A percentile compares a stretch with the other conserved stretches of the same genome.
Evolutionary conservation across 1,140 invertebrate species (phyloP).

Genomic region (Cydia strobilella): DNA sequence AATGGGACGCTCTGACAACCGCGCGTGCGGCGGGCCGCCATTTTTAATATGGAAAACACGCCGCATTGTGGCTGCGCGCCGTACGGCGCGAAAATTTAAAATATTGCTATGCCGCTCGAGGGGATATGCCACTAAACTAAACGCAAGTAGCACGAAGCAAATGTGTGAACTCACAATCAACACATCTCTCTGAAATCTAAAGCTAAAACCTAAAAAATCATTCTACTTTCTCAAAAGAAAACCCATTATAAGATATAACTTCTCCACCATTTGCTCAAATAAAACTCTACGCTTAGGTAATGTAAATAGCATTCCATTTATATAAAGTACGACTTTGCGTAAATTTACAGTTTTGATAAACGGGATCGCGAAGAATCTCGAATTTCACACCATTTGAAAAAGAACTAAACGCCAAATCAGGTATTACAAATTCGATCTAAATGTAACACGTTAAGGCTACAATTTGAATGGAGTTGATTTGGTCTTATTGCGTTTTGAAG

Average conservation of each 20-base stretch:
- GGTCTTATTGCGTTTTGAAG: background rate
- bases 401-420: background rate
- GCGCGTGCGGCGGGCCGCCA: too few relatives aligned
- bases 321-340: background rate
- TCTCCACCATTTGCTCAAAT: background rate
- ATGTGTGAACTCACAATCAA: too few relatives aligned
- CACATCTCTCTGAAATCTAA: too few relatives aligned
- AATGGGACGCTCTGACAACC: too few relatives aligned
- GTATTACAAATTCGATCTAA: background rate
- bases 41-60: too few relatives aligned
- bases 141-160: too few relatives aligned
- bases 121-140: too few relatives aligned
- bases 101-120: too few relatives aligned
- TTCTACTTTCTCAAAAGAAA: background rate
- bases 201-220: background rate
- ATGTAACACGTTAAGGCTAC: background rate
- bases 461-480: background rate
- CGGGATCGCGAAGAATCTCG: background rate
- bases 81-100: too few relatives aligned
- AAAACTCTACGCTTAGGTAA: constrained; percentile 2
- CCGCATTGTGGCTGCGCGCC: too few relatives aligned
- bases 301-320: background rate
- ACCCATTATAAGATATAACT: background rate
- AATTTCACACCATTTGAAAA: background rate
- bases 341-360: background rate